Evolutionary conservation across 2,797 vertebrate genomes (phyloP).

Genomic region (Zenarchopterus dispar): DNA sequence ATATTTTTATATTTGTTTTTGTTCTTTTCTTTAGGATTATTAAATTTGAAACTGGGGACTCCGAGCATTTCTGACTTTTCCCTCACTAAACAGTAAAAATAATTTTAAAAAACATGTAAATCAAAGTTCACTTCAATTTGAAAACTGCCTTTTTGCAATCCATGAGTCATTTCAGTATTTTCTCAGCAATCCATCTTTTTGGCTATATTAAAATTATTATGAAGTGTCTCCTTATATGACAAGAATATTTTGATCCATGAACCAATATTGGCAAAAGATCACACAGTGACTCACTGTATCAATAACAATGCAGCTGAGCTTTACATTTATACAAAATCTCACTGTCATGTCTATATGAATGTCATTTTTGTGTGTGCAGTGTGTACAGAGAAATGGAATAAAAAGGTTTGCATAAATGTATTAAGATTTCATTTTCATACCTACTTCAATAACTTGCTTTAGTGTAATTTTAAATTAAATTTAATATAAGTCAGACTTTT

Average conservation of each 20-base stretch:
- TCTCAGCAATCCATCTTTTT: constrained; percentile 7
- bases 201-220: constrained; percentile 10
- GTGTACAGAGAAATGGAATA: neutral
- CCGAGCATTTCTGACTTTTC: too few relatives aligned
- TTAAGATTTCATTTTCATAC: neutral
- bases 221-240: neutral
- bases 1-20: too few relatives aligned
- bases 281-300: constrained; percentile 22
- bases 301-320: constrained; percentile 4
- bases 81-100: too few relatives aligned
- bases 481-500: too few relatives aligned
- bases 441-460: too few relatives aligned
- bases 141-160: neutral
- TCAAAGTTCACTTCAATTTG: too few relatives aligned
- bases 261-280: constrained; percentile 51
- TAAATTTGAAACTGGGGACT: too few relatives aligned
- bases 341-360: neutral
- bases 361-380: constrained; percentile 1
- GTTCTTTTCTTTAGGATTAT: too few relatives aligned
- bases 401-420: neutral
- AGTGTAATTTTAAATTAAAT: too few relatives aligned
- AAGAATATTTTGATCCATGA: constrained; percentile 9
- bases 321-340: constrained; percentile 14
- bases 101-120: too few relatives aligned
- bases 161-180: neutral